A percentile compares a stretch with the other conserved stretches of the same genome.
Conservation (phyloP, 2,888 invertebrate species). For the Rutpela maculata region DNA sequence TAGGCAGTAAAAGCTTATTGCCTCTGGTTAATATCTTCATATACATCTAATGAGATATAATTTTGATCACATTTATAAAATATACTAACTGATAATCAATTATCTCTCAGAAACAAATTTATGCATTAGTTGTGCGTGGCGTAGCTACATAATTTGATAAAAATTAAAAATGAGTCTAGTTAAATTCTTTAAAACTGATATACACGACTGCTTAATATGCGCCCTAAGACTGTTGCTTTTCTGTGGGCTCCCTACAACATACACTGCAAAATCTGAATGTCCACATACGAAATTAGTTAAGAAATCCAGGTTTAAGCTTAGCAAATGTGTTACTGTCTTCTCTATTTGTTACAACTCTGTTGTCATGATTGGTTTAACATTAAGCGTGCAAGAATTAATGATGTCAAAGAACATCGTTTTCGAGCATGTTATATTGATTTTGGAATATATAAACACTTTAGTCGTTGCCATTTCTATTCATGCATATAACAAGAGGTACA, state of each 20-base stretch:
- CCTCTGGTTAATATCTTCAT: no score
- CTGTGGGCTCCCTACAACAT: slow-evolving; percentile 4
- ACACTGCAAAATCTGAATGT: slow-evolving; percentile 14
- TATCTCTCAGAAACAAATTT: no score
- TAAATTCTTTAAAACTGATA: neutral
- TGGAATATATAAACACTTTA: neutral
- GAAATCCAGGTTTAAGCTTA: neutral
- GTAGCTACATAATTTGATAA: neutral
- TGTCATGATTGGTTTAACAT: neutral
- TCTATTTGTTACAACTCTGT: neutral
- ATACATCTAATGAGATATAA: no score
- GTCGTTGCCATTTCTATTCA: neutral
- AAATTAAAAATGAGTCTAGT: neutral
- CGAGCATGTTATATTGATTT: neutral
- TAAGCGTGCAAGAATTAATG: neutral
- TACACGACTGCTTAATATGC: slow-evolving; percentile 16
- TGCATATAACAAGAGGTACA: neutral
- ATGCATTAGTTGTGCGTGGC: no score
- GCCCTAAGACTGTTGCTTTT: neutral
- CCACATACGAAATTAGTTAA: slow-evolving; percentile 14
- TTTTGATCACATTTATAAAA: no score
- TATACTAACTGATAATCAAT: no score
- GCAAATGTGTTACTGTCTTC: neutral
- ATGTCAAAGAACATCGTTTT: neutral
- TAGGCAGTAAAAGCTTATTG: no score